phyloP scores from a whole-genome alignment of 2,888 invertebrate species.

The Holacanthella duospinosa region DNA sequence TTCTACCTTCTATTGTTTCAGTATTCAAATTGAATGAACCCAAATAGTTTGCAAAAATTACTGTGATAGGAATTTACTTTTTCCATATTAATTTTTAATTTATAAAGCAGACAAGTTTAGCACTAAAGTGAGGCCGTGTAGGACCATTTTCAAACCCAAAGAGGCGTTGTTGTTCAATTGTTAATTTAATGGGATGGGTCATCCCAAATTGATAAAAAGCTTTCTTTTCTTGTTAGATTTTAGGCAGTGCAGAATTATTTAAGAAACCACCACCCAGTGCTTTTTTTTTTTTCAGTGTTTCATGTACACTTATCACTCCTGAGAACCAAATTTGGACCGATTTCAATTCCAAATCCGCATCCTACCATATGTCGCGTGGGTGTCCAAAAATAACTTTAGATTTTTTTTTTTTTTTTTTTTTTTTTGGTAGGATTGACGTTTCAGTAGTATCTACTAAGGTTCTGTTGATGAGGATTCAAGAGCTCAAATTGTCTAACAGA shows the following conservation, averaged over 20 bases:
- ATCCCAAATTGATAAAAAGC: background rate
- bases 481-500: too few relatives aligned
- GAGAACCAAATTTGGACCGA: constrained; percentile 37
- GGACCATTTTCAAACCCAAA: too few relatives aligned
- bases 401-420: constrained; percentile 37
- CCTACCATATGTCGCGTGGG: constrained; percentile 36
- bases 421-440: constrained; percentile 20
- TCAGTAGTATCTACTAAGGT: background rate
- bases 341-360: constrained; percentile 23
- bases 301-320: constrained; percentile 13
- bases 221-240: background rate
- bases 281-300: background rate
- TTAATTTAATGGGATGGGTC: background rate
- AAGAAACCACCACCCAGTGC: background rate
- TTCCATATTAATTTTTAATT: too few relatives aligned
- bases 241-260: background rate
- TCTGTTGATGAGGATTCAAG: too few relatives aligned
- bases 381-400: constrained; percentile 38
- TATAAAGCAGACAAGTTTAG: too few relatives aligned
- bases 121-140: too few relatives aligned
- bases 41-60: too few relatives aligned
- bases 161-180: background rate
- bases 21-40: too few relatives aligned
- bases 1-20: too few relatives aligned
- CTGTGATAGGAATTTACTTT: too few relatives aligned